These are phyloP conservation scores for Hirtodrosophila histrioides DNA, from an alignment of 2,888 invertebrate genomes.

Conservation along the genomic window DNA sequence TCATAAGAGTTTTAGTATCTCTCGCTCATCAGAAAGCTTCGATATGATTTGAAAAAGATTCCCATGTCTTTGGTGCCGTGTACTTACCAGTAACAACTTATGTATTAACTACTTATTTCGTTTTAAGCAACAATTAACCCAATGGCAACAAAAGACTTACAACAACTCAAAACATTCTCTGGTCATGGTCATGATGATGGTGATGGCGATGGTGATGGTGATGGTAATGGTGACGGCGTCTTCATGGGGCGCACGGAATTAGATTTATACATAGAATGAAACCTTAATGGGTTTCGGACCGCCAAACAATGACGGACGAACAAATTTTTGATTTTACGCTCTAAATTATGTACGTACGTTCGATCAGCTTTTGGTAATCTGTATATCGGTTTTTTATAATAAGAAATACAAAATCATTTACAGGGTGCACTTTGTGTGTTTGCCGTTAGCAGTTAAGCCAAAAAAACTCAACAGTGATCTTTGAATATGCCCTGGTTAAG, in stretches of 20 bases:
- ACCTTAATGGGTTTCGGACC: slow-evolving; percentile 64
- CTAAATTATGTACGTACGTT: slow-evolving; percentile 72
- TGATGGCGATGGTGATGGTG: slow-evolving; percentile 12
- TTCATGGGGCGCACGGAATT: slow-evolving; percentile 57
- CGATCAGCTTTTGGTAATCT: slow-evolving; percentile 57
- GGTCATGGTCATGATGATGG: slow-evolving; percentile 44
- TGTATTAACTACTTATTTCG: slow-evolving; percentile 50
- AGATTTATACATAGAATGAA: slow-evolving; percentile 62
- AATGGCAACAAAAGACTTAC: slow-evolving; percentile 56
- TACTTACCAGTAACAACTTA: slow-evolving; percentile 22
- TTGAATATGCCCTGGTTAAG: no score
- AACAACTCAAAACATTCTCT: slow-evolving; percentile 62
- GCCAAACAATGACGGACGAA: slow-evolving; percentile 73
- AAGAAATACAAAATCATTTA: slow-evolving; percentile 19
- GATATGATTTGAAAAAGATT: slow-evolving; percentile 39
- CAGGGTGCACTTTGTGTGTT: slow-evolving; percentile 30
- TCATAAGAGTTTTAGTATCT: no score
- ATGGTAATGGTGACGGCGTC: slow-evolving; percentile 44
- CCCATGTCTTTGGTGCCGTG: slow-evolving; percentile 23
- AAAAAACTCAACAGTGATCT: no score
- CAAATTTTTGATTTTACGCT: slow-evolving; percentile 79
- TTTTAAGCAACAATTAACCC: slow-evolving; percentile 51
- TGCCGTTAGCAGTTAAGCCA: not conserved
- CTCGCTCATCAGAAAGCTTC: not conserved
- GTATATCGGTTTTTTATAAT: slow-evolving; percentile 32